These are phyloP conservation scores for Oscheius sp. DNA, from an alignment of 2,888 invertebrate species.

Conservation along the genomic window DNA sequence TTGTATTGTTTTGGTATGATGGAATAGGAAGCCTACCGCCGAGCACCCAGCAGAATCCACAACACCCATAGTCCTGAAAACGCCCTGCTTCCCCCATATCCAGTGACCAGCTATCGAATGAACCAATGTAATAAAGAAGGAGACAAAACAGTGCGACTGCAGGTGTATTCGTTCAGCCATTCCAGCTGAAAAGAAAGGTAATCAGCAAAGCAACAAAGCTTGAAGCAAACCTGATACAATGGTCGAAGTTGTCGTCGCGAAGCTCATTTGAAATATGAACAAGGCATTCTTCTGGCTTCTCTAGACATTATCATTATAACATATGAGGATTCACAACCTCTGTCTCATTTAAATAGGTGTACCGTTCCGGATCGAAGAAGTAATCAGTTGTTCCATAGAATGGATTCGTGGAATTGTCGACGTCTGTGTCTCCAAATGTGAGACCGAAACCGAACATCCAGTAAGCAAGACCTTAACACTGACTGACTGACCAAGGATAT, in stretches of 20 bases:
- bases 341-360: slow-evolving; percentile 11
- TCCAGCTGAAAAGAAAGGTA: slow-evolving; percentile 56
- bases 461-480: slow-evolving; percentile 84
- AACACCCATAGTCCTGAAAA: slow-evolving; percentile 63
- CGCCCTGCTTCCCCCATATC: slow-evolving; percentile 63
- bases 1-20: too few relatives aligned
- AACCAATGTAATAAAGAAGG: slow-evolving; percentile 57
- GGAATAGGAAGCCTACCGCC: slow-evolving; percentile 42
- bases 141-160: slow-evolving; percentile 65
- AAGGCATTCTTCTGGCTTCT: slow-evolving; percentile 41
- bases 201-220: background rate
- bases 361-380: slow-evolving; percentile 64
- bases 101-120: slow-evolving; percentile 68
- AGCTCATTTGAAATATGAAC: slow-evolving; percentile 70
- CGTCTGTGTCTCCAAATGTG: slow-evolving; percentile 82
- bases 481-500: background rate
- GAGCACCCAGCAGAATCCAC: slow-evolving; percentile 69
- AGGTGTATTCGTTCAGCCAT: slow-evolving; percentile 70
- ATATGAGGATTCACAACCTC: background rate
- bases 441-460: slow-evolving; percentile 94
- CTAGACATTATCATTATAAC: too few relatives aligned
- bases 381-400: slow-evolving; percentile 63
- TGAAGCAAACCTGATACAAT: slow-evolving; percentile 63
- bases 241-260: slow-evolving; percentile 68
- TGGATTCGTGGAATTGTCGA: background rate